These are phyloP conservation scores for Trichogramma evanescens DNA, from an alignment of 2,888 invertebrate species.

Conservation along the genomic window DNA sequence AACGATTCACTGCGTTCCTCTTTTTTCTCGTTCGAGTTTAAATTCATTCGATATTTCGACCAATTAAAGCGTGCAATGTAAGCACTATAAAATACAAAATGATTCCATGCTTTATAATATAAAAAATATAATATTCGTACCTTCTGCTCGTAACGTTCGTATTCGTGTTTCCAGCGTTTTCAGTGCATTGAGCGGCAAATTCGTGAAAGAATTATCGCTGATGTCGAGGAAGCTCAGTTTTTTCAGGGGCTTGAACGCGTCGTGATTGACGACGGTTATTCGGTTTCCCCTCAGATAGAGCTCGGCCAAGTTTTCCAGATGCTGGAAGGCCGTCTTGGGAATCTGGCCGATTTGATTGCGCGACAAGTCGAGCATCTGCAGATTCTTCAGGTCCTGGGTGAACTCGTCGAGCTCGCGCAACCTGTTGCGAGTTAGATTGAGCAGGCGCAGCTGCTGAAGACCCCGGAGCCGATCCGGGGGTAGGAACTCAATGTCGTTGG, in stretches of 20 bases:
- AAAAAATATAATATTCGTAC: constrained; percentile 50
- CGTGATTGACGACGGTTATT: constrained; percentile 69
- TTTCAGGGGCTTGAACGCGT: constrained; percentile 69
- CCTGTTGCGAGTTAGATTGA: constrained; percentile 79
- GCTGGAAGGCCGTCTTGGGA: constrained; percentile 67
- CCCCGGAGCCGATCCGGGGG: constrained; percentile 80
- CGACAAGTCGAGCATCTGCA: constrained; percentile 75
- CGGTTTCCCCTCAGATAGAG: constrained; percentile 76
- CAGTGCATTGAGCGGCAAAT: constrained; percentile 71
- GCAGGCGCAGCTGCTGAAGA: constrained; percentile 61
- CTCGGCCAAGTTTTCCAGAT: constrained; percentile 69
- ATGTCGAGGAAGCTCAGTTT: constrained; percentile 72
- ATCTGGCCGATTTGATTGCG: constrained; percentile 75
- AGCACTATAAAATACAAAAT: neutral
- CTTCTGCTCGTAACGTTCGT: constrained; percentile 69
- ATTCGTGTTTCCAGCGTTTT: constrained; percentile 76
- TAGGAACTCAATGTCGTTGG: constrained; percentile 74
- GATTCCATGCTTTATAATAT: neutral
- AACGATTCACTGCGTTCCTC: neutral
- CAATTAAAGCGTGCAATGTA: neutral
- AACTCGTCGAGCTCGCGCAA: constrained; percentile 77
- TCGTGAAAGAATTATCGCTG: constrained; percentile 75
- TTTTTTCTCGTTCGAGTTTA: neutral
- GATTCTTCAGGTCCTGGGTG: constrained; percentile 65
- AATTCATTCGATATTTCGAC: neutral